phyloP scores from a whole-genome alignment of 2,113 vertebrate species.

The Corvus moneduloides region DNA sequence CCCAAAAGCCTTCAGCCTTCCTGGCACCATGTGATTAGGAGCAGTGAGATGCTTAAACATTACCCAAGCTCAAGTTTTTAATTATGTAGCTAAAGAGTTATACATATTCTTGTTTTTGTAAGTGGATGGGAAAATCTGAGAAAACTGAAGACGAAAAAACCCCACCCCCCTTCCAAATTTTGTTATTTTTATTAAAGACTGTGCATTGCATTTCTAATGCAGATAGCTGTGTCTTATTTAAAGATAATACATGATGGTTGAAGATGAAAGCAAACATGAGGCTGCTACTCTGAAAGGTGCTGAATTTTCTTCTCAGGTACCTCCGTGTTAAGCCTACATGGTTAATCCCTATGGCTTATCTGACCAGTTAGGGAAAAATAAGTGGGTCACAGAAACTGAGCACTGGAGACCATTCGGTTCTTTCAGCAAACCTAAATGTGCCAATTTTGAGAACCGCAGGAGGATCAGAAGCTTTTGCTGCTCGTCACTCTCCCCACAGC shows the following conservation, averaged over 20 bases:
- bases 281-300: neutral
- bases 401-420: neutral
- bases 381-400: neutral
- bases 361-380: neutral
- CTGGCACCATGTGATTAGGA: neutral
- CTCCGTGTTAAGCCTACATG: fast-evolving
- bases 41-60: fast-evolving
- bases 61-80: neutral
- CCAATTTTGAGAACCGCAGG: neutral
- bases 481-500: neutral
- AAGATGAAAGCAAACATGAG: neutral
- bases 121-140: neutral
- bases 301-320: neutral
- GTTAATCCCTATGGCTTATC: neutral
- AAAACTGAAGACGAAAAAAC: neutral
- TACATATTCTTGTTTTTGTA: neutral
- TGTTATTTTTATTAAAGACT: neutral
- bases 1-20: neutral
- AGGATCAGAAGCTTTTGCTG: neutral
- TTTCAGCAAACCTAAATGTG: neutral
- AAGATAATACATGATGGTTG: neutral
- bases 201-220: neutral
- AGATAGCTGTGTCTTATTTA: neutral
- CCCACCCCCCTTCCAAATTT: neutral
- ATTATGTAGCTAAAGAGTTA: neutral